Evolutionary conservation across 1,140 invertebrate species (phyloP).

Genomic region (Ditylenchus dipsaci): DNA sequence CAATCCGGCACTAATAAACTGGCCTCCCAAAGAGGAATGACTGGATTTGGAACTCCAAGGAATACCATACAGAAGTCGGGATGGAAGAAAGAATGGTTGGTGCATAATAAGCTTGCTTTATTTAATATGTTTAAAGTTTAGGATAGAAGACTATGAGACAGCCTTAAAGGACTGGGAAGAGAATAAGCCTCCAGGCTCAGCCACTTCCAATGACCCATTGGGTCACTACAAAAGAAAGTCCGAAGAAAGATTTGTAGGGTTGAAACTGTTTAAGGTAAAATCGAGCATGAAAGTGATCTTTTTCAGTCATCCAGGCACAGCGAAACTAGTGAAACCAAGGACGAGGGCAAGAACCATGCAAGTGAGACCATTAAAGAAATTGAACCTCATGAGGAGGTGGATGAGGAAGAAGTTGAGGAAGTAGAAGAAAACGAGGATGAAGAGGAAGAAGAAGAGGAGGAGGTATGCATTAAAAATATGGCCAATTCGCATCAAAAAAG

Average conservation of each 20-base stretch:
- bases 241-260: constrained; percentile 46
- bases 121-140: constrained; percentile 9
- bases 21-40: constrained; percentile 55
- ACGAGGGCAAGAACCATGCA: constrained; percentile 12
- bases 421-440: constrained; percentile 51
- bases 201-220: constrained; percentile 32
- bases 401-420: constrained; percentile 49
- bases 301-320: constrained; percentile 30
- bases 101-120: background rate
- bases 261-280: background rate
- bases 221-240: constrained; percentile 54
- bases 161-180: constrained; percentile 57
- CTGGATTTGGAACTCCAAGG: constrained; percentile 57
- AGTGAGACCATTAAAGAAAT: constrained; percentile 20
- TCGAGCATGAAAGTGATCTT: constrained; percentile 4
- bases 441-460: constrained; percentile 36
- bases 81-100: constrained; percentile 58
- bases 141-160: constrained; percentile 55
- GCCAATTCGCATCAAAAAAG: no score
- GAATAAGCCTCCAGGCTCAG: constrained; percentile 53
- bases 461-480: constrained; percentile 10
- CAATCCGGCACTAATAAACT: constrained; percentile 57
- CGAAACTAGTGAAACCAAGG: constrained; percentile 23
- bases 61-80: constrained; percentile 48
- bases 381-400: constrained; percentile 44